Base-by-base conservation (phyloP, 2,888 invertebrate genomes). In the Drepana falcataria region DNA sequence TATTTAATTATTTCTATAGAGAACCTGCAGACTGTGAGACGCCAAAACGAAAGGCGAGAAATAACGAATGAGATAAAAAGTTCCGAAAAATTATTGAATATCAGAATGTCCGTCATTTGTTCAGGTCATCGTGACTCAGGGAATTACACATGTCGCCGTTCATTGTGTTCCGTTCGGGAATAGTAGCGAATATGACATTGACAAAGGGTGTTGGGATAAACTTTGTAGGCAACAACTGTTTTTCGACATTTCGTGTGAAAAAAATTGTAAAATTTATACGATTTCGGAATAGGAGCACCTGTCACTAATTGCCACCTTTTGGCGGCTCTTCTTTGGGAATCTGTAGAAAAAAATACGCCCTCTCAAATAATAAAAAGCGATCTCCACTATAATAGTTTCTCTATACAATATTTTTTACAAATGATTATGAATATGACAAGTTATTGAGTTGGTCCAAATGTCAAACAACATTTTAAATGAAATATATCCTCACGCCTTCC, bases 241-340 rank as follows among this genome's bases (percentile, higher is more conserved):
- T 64, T 71, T 69, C 35, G 34, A 55, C n/a, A 6, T 52, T 52
- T 66, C 68, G 68, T 73, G 68, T 62, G 59, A 63, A 66, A 75
- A 80, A 83, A 84, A 85, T 73, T 59, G 68, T 75, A 63, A 73
- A 82, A 87, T 85, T 85, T 85, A 85, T 88, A 72, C 64, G 76
- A 77, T 77, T 79, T 73, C 70, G 69, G 76, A 83, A 83, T 81
- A 71, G 76, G 75, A 82, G 81, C 88, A 91, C 90, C 90, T 90
- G 90, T 89, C 82, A 72, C 86, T 90, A 90, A 90, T 90, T 89
- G 85, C 89, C 88, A 88, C 84, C 87, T 87, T 88, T 87, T 83
- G 88, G 85, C 89, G 89, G 88, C 75, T 69, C 69, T 68, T 65
- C 73, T 75, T 84, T 84, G 81, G 75, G 75, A 73, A 77, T 51